A percentile compares a stretch with the other conserved stretches of the same genome.
These are phyloP conservation scores for Sterrhoptilus dennistouni DNA, from an alignment of 2,113 vertebrate genomes.

Conservation along the genomic window DNA sequence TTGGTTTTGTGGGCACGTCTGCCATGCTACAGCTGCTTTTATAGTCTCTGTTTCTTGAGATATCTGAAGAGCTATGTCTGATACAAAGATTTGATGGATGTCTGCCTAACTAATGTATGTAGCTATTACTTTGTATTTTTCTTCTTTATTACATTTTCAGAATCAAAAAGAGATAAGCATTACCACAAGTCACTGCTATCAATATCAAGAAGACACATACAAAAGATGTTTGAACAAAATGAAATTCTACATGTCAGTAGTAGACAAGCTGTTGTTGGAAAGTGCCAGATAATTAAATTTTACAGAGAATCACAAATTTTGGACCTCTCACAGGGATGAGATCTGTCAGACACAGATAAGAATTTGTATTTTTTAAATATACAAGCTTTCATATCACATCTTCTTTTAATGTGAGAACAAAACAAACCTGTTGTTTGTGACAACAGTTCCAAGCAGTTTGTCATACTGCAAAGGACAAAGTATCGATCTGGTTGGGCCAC, in stretches of 20 bases:
- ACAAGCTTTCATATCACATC: not conserved
- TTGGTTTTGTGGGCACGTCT: not conserved
- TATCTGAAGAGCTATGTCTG: constrained; percentile 6
- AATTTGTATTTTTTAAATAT: constrained; percentile 57
- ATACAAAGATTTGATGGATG: constrained; percentile 41
- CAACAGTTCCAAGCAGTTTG: not conserved
- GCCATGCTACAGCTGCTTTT: not conserved
- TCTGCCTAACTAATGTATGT: constrained; percentile 42
- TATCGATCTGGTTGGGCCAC: not conserved
- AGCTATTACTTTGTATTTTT: constrained; percentile 69
- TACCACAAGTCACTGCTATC: constrained; percentile 65
- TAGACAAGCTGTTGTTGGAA: constrained; percentile 60
- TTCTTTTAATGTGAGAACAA: constrained; percentile 44
- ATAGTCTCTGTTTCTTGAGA: not conserved
- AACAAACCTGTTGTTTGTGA: not conserved
- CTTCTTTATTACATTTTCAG: constrained; percentile 74
- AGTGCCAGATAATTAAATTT: constrained; percentile 77
- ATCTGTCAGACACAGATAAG: constrained; percentile 72
- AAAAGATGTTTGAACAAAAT: constrained; percentile 73
- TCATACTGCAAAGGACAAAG: not conserved
- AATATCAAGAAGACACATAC: constrained; percentile 68
- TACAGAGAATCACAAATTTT: constrained; percentile 61
- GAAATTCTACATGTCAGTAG: constrained; percentile 68
- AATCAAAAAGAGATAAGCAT: constrained; percentile 74
- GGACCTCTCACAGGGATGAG: constrained; percentile 56